These are phyloP conservation scores for Ophion ellenae DNA, from an alignment of 2,888 invertebrate genomes.

Conservation along the genomic window DNA sequence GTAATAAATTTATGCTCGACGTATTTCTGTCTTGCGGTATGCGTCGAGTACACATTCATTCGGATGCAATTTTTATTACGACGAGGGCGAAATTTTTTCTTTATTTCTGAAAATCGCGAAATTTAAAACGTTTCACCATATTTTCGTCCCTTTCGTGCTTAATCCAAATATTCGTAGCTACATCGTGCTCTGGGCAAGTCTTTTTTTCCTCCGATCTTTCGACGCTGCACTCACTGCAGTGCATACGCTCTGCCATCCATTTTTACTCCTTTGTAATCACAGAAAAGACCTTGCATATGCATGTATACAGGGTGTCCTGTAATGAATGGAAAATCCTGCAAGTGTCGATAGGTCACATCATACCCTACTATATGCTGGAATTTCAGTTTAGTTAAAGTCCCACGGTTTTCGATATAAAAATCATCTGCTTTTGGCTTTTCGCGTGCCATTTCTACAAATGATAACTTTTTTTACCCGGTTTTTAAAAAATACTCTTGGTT, in stretches of 20 bases:
- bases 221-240: conserved; percentile 23
- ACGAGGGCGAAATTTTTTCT: background rate
- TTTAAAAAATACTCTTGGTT: no score
- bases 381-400: no score
- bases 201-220: background rate
- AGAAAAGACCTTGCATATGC: background rate
- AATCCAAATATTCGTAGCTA: background rate
- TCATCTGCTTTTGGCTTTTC: no score
- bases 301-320: background rate
- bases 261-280: conserved; percentile 16
- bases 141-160: background rate
- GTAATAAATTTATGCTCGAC: conserved; percentile 7
- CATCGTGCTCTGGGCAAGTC: background rate
- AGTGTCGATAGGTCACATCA: no score
- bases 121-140: background rate
- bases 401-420: no score
- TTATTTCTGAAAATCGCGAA: background rate
- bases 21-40: background rate
- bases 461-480: no score
- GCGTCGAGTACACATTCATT: background rate
- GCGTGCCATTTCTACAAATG: no score
- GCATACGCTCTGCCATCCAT: conserved; percentile 30
- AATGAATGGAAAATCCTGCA: no score
- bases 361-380: no score
- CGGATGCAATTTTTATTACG: background rate